Evolutionary conservation across 2,113 vertebrate genomes (phyloP), one percentile per base, ranked within the genome.

Genomic region (Chloroceryle aenea): DNA sequence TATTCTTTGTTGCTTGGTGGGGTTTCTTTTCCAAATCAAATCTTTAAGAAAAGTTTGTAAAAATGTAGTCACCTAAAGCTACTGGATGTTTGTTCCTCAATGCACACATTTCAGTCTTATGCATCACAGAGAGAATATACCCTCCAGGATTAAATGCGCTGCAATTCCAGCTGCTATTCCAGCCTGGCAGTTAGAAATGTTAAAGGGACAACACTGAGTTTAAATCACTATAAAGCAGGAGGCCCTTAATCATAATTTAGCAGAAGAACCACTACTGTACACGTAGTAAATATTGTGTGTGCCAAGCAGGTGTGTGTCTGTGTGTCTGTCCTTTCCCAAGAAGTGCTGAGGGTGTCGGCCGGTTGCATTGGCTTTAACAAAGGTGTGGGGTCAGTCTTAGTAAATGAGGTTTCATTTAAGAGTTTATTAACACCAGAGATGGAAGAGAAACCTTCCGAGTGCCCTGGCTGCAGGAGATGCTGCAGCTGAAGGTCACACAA

Each of bases 161-260:
- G 84, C 7, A 72, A 81, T 94, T 96, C 90, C 95, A 97, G 95
- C 47, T 91, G 95, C 89, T 94, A 0, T 81, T 95, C 90, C 93
- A 96, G 94, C 94, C 26, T 90, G 85, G 55, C 82, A 67, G 68
- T 13, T 85, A 59, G 77, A 62, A 53, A 76, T 3, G 50, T 83
- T 90, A 63, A 87, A 81, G 87, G 66, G 26, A 59, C 87, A 76
- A 6, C 2, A 11, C 42, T 7, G 73, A 75, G 42, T 73, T 86
- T 40, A 73, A 88, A 56, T 76, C 71, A 55, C 19, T 67, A 2
- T 27, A 21, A 30, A 74, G 6, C 36, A 82, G 64, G 38, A 62
- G 71, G 25, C 43, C 25, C 43, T 48, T 72, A 42, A 29, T 55
- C 63, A 15, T 40, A 6, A 17, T 10, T 48, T 20, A 55, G 62